Percentiles rank a stretch among this genome's conserved stretches.
phyloP scores from a whole-genome alignment of 2,113 vertebrate genomes.

The Oceanodroma tethys region DNA sequence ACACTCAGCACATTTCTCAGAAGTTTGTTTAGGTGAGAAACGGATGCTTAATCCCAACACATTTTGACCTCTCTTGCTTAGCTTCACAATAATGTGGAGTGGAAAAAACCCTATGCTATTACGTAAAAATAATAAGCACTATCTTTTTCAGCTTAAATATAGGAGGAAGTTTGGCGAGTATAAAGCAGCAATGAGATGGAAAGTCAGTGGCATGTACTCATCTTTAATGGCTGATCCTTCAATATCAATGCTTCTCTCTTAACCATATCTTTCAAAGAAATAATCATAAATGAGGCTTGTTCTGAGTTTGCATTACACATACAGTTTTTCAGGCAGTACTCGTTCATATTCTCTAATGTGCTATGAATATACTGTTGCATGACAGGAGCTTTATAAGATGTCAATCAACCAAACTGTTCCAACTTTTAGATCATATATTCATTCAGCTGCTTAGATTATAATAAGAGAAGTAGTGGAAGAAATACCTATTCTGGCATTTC shows the following conservation, averaged over 20 bases:
- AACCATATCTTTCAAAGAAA: background rate
- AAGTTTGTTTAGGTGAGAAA: background rate
- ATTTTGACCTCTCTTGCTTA: background rate
- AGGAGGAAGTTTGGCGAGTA: background rate
- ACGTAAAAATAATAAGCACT: background rate
- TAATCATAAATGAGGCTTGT: background rate
- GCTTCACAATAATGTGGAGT: background rate
- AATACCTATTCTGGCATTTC: background rate
- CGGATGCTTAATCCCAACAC: background rate
- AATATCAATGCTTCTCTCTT: background rate
- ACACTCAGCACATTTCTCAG: background rate
- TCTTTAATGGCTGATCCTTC: background rate
- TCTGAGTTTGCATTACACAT: background rate
- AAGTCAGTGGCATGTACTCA: background rate
- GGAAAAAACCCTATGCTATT: background rate
- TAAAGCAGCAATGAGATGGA: background rate
- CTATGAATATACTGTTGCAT: background rate
- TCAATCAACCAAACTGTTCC: background rate
- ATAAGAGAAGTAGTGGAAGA: background rate
- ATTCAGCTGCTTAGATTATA: background rate
- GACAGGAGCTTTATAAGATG: background rate
- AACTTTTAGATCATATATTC: background rate
- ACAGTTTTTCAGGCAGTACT: background rate
- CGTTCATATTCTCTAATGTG: background rate
- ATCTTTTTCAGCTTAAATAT: background rate